These are phyloP conservation scores for Mormyrus proboscirostris DNA, from an alignment of 2,797 vertebrate species.

Conservation along the genomic window DNA sequence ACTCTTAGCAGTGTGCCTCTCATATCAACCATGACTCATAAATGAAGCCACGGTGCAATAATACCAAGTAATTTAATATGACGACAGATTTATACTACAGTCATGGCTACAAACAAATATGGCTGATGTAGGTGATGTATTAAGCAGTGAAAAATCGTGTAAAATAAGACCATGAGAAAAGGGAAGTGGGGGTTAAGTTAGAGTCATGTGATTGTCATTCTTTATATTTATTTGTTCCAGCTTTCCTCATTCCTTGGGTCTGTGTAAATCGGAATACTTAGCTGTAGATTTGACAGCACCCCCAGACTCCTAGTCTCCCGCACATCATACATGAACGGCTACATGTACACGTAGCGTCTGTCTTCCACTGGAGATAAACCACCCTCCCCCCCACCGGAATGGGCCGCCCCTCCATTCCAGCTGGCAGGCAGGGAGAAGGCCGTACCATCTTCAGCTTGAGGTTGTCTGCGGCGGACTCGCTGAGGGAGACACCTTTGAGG, in stretches of 20 bases:
- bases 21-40: not conserved
- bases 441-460: conserved; percentile 93
- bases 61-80: not conserved
- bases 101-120: not conserved
- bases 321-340: not conserved
- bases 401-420: not conserved
- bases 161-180: not conserved
- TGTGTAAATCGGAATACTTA: not conserved
- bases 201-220: not conserved
- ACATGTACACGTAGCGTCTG: not conserved
- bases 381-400: not conserved
- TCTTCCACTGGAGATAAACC: not conserved
- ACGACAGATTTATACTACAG: not conserved
- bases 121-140: not conserved
- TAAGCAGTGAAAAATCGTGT: not conserved
- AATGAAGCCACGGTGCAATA: not conserved
- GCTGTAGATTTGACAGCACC: not conserved
- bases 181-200: not conserved
- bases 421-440: not conserved
- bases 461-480: conserved; percentile 91
- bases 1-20: not conserved
- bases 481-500: conserved; percentile 94
- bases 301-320: not conserved
- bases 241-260: not conserved
- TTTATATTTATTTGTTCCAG: not conserved